These are phyloP conservation scores for Rosalia funebris DNA, from an alignment of 2,888 invertebrate species.

Conservation along the genomic window DNA sequence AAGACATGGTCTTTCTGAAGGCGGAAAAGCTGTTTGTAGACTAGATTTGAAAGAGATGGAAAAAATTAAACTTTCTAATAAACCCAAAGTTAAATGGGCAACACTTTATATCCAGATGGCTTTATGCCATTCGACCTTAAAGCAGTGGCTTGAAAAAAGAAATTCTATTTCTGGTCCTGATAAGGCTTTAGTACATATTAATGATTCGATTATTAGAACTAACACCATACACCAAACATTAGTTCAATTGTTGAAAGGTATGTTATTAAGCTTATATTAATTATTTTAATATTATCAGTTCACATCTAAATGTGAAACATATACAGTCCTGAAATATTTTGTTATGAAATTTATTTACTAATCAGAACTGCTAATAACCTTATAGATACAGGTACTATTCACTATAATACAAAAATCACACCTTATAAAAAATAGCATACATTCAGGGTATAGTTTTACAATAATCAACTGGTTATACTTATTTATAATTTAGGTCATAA, in stretches of 20 bases:
- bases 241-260: conserved; percentile 72
- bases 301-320: background rate
- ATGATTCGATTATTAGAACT: conserved; percentile 52
- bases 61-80: conserved; percentile 42
- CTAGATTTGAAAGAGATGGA: conserved; percentile 54
- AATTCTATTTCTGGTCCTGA: conserved; percentile 60
- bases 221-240: conserved; percentile 72
- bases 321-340: no score
- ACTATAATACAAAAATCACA: no score
- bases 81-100: conserved; percentile 69
- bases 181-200: conserved; percentile 50
- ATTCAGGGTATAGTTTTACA: no score
- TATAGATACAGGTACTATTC: no score
- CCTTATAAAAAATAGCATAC: no score
- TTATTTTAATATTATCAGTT: conserved; percentile 8
- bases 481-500: no score
- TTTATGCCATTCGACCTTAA: conserved; percentile 78
- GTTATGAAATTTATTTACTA: no score
- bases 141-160: conserved; percentile 78
- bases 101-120: conserved; percentile 87
- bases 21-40: conserved; percentile 56
- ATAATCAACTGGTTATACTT: no score
- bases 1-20: conserved; percentile 58
- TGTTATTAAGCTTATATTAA: conserved; percentile 20
- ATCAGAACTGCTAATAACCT: no score